Evolutionary conservation across 2,888 invertebrate species (phyloP).

Genomic region (Sinodicranocentrus sp.): DNA sequence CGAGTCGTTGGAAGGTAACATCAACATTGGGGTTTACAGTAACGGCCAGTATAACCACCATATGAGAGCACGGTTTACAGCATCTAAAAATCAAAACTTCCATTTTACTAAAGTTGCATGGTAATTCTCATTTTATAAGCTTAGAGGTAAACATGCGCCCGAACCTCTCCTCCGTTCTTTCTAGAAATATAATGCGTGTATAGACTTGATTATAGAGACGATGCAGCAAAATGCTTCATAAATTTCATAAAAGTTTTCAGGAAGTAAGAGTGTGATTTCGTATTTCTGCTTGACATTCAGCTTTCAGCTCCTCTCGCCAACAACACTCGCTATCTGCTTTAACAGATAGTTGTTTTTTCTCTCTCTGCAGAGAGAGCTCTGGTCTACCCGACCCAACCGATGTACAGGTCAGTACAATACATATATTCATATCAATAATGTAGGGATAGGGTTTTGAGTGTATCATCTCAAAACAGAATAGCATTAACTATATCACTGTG

Average conservation of each 20-base stretch:
- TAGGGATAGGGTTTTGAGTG: neutral
- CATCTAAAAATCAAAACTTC: slow-evolving; percentile 37
- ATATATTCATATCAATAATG: neutral
- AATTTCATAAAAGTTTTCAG: slow-evolving; percentile 31
- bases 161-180: neutral
- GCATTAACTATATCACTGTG: slow-evolving; percentile 25
- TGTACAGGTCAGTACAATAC: neutral
- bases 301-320: neutral
- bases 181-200: neutral
- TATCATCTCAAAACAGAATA: slow-evolving; percentile 5
- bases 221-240: slow-evolving; percentile 5
- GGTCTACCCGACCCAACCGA: too few relatives aligned
- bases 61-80: slow-evolving; percentile 19
- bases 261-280: slow-evolving; percentile 31
- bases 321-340: neutral
- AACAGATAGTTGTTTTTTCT: neutral
- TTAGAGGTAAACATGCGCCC: slow-evolving; percentile 25
- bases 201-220: neutral
- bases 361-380: neutral
- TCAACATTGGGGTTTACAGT: slow-evolving; percentile 30
- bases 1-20: slow-evolving; percentile 29
- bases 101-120: slow-evolving; percentile 10
- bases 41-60: slow-evolving; percentile 17
- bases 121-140: slow-evolving; percentile 21
- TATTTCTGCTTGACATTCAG: slow-evolving; percentile 39